Conservation (phyloP, 30 jellyfish, hydroid and myxozoan genomes). For the Nemopilema nomurai region DNA sequence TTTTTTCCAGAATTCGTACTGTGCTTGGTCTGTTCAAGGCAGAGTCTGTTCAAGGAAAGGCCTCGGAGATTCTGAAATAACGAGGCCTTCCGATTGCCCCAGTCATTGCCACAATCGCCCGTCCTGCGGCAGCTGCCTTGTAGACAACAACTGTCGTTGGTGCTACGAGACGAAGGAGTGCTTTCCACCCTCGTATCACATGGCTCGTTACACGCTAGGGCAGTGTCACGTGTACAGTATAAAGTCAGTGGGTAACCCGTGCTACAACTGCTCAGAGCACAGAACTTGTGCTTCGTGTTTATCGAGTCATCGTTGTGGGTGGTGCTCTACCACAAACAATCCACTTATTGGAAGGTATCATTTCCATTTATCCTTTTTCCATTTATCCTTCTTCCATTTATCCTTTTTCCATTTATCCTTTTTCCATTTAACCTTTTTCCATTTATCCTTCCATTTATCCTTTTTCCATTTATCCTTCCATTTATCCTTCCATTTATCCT, state of each 20-base stretch:
- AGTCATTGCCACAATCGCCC: slow-evolving; percentile 14
- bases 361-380: not conserved
- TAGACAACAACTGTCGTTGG: slow-evolving; percentile 61
- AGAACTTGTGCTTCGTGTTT: slow-evolving; percentile 73
- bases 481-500: too few relatives aligned
- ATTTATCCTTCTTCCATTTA: too few relatives aligned
- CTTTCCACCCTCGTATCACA: slow-evolving; percentile 44
- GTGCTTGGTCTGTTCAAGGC: slow-evolving; percentile 34
- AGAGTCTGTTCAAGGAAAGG: slow-evolving; percentile 39
- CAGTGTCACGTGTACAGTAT: slow-evolving; percentile 44
- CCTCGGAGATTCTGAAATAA: not conserved
- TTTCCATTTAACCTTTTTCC: too few relatives aligned
- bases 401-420: too few relatives aligned
- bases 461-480: too few relatives aligned
- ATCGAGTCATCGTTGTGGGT: slow-evolving; percentile 84
- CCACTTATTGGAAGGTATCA: slow-evolving; percentile 88
- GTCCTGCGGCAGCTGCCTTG: slow-evolving; percentile 43
- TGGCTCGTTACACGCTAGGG: slow-evolving; percentile 40
- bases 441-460: too few relatives aligned
- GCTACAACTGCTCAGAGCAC: slow-evolving; percentile 60
- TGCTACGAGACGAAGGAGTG: slow-evolving; percentile 64
- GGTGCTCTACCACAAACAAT: slow-evolving; percentile 76
- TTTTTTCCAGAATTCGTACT: slow-evolving; percentile 30
- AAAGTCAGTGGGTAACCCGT: slow-evolving; percentile 4
- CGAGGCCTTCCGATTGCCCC: slow-evolving; percentile 36